Percentiles rank a stretch among this genome's conserved stretches.
These are phyloP conservation scores for Pholis gunnellus DNA, from an alignment of 2,113 vertebrate species.

Conservation along the genomic window DNA sequence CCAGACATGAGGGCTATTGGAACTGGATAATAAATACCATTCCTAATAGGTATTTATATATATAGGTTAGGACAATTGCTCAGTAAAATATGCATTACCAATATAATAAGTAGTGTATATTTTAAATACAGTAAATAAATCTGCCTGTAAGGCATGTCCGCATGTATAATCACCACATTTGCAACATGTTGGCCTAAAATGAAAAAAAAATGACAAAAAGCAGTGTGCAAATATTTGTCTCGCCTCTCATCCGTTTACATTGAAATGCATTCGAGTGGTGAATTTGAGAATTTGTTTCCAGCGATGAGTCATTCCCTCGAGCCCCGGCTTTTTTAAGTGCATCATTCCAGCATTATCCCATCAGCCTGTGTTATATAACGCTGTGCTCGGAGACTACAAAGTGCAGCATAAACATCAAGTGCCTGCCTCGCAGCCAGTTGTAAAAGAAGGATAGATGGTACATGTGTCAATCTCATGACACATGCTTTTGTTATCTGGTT, in stretches of 20 bases:
- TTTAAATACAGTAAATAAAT: neutral
- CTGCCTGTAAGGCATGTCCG: neutral
- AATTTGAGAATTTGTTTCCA: conserved; percentile 39
- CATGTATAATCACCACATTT: neutral
- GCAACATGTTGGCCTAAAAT: neutral
- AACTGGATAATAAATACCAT: neutral
- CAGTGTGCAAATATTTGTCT: conserved; percentile 11
- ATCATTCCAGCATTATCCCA: conserved; percentile 48
- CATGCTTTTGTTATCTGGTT: conserved; percentile 12
- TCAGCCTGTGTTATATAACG: conserved; percentile 48
- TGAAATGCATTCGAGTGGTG: conserved; percentile 22
- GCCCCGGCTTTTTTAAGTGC: conserved; percentile 40
- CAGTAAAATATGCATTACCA: neutral
- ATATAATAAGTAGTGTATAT: too few species aligned
- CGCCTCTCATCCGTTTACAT: neutral
- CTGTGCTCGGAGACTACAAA: conserved; percentile 34
- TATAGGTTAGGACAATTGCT: neutral
- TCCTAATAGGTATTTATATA: neutral
- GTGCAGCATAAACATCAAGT: conserved; percentile 42
- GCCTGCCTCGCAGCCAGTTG: conserved; percentile 21
- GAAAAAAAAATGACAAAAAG: neutral
- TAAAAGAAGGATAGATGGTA: conserved; percentile 6
- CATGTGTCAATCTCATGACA: conserved; percentile 26
- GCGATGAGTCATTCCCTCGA: conserved; percentile 50
- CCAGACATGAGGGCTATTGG: neutral